These are phyloP conservation scores for Latrodectus hesperus DNA, from an alignment of 2,888 invertebrate species.

Conservation along the genomic window DNA sequence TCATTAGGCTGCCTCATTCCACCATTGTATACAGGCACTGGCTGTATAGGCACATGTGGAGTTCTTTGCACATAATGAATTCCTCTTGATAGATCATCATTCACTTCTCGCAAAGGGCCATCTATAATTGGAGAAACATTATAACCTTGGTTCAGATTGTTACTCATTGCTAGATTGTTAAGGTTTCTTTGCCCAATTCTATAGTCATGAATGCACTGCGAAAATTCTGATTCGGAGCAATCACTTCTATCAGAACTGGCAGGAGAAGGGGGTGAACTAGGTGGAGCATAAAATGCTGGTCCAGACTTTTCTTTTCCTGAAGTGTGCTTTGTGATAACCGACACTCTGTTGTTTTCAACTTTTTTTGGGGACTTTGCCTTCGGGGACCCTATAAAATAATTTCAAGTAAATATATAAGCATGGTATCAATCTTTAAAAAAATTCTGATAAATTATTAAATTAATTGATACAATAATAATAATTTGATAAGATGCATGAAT, in stretches of 20 bases:
- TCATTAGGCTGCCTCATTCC: too few relatives aligned
- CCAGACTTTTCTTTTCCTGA: constrained; percentile 18
- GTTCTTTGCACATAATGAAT: not conserved
- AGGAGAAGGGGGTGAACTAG: constrained; percentile 31
- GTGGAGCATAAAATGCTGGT: not conserved
- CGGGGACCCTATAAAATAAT: too few relatives aligned
- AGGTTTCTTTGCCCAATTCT: not conserved
- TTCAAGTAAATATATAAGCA: not conserved
- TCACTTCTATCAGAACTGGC: constrained; percentile 9
- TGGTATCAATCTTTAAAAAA: too few relatives aligned
- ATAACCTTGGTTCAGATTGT: not conserved
- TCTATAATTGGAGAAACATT: constrained; percentile 8
- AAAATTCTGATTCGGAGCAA: not conserved
- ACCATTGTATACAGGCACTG: constrained; percentile 20
- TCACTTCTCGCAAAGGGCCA: not conserved
- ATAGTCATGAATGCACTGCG: constrained; percentile 11
- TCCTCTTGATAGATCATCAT: not conserved
- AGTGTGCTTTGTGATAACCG: constrained; percentile 45
- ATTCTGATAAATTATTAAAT: too few relatives aligned
- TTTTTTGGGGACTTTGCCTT: too few relatives aligned
- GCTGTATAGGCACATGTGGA: constrained; percentile 39
- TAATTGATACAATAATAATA: too few relatives aligned
- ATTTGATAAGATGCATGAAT: too few relatives aligned
- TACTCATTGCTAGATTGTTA: not conserved
- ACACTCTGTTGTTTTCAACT: not conserved